These are phyloP conservation scores for Nesogale talazaci DNA, from an alignment of 2,113 vertebrate genomes.

Conservation along the genomic window DNA sequence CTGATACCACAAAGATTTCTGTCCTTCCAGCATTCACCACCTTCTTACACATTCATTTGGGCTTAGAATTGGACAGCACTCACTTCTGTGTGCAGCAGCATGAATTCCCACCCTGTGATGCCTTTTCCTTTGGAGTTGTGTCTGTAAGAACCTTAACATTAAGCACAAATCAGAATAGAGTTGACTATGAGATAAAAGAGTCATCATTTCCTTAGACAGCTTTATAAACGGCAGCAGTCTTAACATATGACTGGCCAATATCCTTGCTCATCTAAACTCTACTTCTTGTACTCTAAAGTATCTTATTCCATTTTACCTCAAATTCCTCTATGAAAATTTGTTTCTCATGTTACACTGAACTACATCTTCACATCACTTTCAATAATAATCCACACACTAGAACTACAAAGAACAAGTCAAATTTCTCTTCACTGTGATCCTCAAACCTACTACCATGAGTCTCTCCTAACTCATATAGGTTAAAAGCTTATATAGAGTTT, in stretches of 20 bases:
- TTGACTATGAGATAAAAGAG: slow-evolving; percentile 18
- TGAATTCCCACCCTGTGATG: background rate
- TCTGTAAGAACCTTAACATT: slow-evolving; percentile 8
- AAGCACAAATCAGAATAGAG: background rate
- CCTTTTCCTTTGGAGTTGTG: background rate
- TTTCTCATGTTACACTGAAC: background rate
- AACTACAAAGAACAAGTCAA: background rate
- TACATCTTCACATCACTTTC: background rate
- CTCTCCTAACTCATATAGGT: too few relatives aligned
- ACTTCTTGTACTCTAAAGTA: background rate
- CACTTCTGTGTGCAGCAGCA: background rate
- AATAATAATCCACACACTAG: background rate
- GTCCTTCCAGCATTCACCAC: background rate
- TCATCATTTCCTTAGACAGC: background rate
- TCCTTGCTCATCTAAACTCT: slow-evolving; percentile 10
- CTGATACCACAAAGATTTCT: slow-evolving; percentile 30
- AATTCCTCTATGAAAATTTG: background rate
- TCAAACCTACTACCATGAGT: too few relatives aligned
- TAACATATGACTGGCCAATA: background rate
- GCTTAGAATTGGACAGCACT: slow-evolving; percentile 15
- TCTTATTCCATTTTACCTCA: background rate
- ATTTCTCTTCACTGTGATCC: background rate
- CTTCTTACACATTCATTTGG: background rate
- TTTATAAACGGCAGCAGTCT: background rate
- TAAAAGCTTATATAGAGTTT: too few relatives aligned